A percentile compares a stretch with the other conserved stretches of the same genome.
These are phyloP conservation scores for Emesis furor DNA, from an alignment of 2,888 invertebrate genomes.

Conservation along the genomic window DNA sequence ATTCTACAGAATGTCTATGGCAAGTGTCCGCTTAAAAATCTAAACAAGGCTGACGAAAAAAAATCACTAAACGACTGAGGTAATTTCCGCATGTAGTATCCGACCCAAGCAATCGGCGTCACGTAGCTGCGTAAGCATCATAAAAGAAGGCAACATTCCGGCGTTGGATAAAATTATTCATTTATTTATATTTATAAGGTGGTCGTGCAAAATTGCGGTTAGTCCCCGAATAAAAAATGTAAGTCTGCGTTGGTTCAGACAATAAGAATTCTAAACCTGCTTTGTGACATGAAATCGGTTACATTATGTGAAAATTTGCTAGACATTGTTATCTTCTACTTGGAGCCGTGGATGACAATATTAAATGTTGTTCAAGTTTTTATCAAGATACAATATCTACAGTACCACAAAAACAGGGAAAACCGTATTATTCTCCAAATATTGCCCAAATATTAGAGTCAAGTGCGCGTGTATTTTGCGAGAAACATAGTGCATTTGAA, in stretches of 20 bases:
- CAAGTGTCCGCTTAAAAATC: background rate
- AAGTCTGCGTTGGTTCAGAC: background rate
- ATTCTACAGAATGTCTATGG: too few relatives aligned
- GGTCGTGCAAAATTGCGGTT: background rate
- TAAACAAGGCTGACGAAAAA: background rate
- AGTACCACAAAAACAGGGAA: too few relatives aligned
- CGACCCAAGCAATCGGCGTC: conserved; percentile 10
- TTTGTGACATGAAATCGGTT: background rate
- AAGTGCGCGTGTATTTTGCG: too few relatives aligned
- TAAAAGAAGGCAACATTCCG: conserved; percentile 9
- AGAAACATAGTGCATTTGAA: too few relatives aligned
- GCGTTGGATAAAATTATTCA: conserved; percentile 17
- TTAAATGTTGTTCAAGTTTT: too few relatives aligned
- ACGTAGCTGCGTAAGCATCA: background rate
- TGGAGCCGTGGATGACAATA: too few relatives aligned
- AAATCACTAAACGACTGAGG: background rate
- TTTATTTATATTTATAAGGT: conserved; percentile 17
- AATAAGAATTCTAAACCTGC: background rate
- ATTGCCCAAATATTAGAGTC: too few relatives aligned
- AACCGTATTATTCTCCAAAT: too few relatives aligned
- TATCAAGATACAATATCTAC: too few relatives aligned
- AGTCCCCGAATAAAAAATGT: conserved; percentile 2
- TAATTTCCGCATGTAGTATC: conserved; percentile 6
- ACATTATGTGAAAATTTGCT: background rate
- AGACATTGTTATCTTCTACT: too few relatives aligned